A percentile compares a stretch with the other conserved stretches of the same genome.
Evolutionary conservation across 2,888 invertebrate species (phyloP).

Genomic region (Dynastes grantii): DNA sequence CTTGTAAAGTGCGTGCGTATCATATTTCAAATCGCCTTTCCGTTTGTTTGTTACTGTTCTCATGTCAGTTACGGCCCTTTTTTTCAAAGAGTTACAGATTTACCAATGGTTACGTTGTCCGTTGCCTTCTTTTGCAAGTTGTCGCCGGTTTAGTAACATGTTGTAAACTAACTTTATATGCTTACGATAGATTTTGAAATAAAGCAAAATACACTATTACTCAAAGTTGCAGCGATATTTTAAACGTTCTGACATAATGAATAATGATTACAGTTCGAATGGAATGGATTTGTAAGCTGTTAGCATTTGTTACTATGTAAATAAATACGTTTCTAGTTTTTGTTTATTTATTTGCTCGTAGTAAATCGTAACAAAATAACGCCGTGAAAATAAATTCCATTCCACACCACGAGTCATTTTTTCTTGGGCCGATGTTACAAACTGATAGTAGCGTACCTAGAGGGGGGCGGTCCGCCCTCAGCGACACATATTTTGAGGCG

Average conservation of each 20-base stretch:
- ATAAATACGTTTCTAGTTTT: background rate
- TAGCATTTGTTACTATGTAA: background rate
- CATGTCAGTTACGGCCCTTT: slow-evolving; percentile 15
- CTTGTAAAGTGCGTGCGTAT: slow-evolving; percentile 4
- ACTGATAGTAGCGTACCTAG: no score
- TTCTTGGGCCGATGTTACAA: no score
- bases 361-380: no score
- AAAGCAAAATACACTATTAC: slow-evolving; percentile 31
- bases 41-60: slow-evolving; percentile 22
- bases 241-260: slow-evolving; percentile 23
- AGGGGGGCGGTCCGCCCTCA: no score
- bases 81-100: slow-evolving; percentile 9
- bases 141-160: slow-evolving; percentile 27
- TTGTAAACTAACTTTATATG: slow-evolving; percentile 28
- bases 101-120: slow-evolving; percentile 4
- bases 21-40: background rate
- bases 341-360: no score
- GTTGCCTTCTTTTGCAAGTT: background rate
- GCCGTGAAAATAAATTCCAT: no score
- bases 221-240: slow-evolving; percentile 27
- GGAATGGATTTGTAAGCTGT: background rate
- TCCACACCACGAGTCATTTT: no score
- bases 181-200: slow-evolving; percentile 42
- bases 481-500: no score
- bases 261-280: slow-evolving; percentile 11